A percentile compares a stretch with the other conserved stretches of the same genome.
Evolutionary conservation across 2,888 invertebrate species (phyloP).

Genomic region (Campopleginae sp.): DNA sequence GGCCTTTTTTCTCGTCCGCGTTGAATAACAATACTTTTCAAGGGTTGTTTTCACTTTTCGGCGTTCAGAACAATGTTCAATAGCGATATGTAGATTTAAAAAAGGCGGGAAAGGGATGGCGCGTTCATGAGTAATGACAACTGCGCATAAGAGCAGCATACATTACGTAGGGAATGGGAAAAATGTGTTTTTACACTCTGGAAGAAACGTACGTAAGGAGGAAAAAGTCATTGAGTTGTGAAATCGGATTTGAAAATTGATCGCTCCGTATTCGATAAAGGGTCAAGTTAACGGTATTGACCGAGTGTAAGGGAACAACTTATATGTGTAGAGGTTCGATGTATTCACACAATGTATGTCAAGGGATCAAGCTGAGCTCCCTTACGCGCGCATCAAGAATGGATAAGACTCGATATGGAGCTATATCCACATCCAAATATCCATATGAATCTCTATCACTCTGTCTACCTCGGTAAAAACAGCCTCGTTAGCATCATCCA

Average conservation of each 20-base stretch:
- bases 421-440: constrained; percentile 23
- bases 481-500: constrained; percentile 71
- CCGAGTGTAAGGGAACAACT: not conserved
- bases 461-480: constrained; percentile 68
- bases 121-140: constrained; percentile 23
- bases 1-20: not conserved
- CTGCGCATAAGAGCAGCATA: not conserved
- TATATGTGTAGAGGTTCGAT: not conserved
- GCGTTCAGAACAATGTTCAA: constrained; percentile 27
- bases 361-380: constrained; percentile 23
- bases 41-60: constrained; percentile 5
- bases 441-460: not conserved
- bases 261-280: not conserved
- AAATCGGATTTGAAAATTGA: constrained; percentile 1
- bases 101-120: not conserved
- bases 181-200: not conserved
- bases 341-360: constrained; percentile 4
- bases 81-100: not conserved
- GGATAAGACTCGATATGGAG: not conserved
- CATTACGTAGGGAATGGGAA: not conserved
- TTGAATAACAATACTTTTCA: not conserved
- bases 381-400: constrained; percentile 21
- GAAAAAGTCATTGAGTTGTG: not conserved
- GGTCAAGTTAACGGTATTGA: not conserved
- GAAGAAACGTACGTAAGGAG: not conserved